Percentiles rank a stretch among this genome's conserved stretches.
Conservation (phyloP, 2,113 vertebrate species). For the Etia nguti region DNA sequence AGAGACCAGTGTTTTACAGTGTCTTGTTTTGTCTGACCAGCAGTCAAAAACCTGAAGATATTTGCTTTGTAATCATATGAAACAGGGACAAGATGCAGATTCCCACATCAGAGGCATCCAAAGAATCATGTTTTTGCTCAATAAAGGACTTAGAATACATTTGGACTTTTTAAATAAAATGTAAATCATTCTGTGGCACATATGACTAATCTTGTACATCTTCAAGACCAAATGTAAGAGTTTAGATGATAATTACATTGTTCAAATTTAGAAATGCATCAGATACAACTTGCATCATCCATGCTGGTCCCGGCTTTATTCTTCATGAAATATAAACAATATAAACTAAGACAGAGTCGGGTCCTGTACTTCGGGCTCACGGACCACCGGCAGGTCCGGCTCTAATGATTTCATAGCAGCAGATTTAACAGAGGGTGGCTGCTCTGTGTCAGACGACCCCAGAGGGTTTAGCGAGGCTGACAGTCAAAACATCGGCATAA, state of each 20-base stretch:
- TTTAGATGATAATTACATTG: background rate
- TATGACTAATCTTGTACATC: accelerated
- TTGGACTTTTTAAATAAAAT: no score
- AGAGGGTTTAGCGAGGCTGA: constrained; percentile 25
- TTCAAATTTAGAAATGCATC: background rate
- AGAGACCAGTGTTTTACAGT: background rate
- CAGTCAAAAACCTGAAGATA: background rate
- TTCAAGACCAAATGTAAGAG: background rate
- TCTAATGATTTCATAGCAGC: constrained; percentile 62
- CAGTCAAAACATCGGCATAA: constrained; percentile 51
- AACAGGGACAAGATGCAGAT: background rate
- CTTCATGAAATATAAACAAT: background rate
- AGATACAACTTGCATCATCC: background rate
- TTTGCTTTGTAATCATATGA: background rate
- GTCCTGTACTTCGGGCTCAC: background rate
- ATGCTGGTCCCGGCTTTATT: background rate
- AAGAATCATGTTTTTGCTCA: background rate
- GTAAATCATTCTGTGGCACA: no score
- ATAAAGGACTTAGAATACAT: background rate
- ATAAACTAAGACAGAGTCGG: background rate
- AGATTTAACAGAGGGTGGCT: constrained; percentile 52
- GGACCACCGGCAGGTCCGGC: constrained; percentile 51
- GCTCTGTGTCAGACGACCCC: constrained; percentile 52
- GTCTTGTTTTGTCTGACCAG: accelerated
- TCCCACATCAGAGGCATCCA: background rate